phyloP scores from a whole-genome alignment of 2,113 vertebrate species.

The Mugil cephalus region DNA sequence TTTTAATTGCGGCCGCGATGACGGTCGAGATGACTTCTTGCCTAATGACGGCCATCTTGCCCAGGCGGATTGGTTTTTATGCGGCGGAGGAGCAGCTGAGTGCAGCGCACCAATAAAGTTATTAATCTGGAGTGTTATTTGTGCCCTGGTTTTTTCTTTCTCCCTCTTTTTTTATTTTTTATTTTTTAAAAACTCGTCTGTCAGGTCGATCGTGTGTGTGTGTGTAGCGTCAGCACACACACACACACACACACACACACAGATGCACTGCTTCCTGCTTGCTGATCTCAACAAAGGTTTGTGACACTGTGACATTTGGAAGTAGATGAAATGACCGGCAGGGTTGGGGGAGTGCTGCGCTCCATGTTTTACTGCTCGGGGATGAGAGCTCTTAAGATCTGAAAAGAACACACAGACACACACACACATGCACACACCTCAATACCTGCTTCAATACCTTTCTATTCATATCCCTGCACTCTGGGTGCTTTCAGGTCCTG shows the following conservation, averaged over 20 bases:
- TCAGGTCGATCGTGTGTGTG: constrained; percentile 20
- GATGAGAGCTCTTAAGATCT: constrained; percentile 72
- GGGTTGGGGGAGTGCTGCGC: constrained; percentile 57
- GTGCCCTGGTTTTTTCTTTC: neutral
- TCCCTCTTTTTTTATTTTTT: neutral
- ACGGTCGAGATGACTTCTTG: constrained; percentile 14
- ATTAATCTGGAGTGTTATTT: constrained; percentile 14
- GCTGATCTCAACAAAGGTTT: constrained; percentile 71
- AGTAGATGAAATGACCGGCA: constrained; percentile 71
- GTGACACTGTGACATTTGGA: constrained; percentile 74
- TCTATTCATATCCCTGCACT: constrained; percentile 55
- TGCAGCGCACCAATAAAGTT: constrained; percentile 1
- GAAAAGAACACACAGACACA: constrained; percentile 47
- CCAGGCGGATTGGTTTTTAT: constrained; percentile 28
- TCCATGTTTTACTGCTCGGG: constrained; percentile 65
- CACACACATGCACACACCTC: constrained; percentile 20
- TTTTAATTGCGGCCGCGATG: constrained; percentile 1
- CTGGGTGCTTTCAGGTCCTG: constrained; percentile 57
- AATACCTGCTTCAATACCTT: constrained; percentile 57
- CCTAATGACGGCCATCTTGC: constrained; percentile 27
- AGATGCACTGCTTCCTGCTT: constrained; percentile 33
- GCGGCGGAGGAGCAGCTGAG: neutral
- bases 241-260: constrained; percentile 43
- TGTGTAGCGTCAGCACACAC: constrained; percentile 5
- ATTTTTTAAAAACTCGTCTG: neutral